Evolutionary conservation across 2,797 vertebrate species (phyloP).

Genomic region (Eospalax fontanierii): DNA sequence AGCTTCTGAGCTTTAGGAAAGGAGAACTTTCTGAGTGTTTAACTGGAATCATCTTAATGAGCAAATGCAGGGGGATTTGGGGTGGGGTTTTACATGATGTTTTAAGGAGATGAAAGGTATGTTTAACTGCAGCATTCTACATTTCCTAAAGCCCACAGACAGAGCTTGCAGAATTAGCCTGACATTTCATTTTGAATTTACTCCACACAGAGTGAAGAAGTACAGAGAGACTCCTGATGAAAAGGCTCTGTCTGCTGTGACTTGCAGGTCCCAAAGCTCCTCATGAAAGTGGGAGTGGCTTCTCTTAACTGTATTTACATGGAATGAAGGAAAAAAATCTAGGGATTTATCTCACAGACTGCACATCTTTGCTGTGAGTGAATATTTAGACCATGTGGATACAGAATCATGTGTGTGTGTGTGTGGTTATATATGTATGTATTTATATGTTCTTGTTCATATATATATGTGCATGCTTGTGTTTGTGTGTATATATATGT

Average conservation of each 20-base stretch:
- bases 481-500: too few relatives aligned
- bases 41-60: conserved; percentile 17
- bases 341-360: background rate
- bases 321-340: background rate
- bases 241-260: background rate
- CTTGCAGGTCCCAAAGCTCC: background rate
- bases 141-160: background rate
- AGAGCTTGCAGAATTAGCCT: background rate
- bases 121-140: background rate
- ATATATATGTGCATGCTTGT: too few relatives aligned
- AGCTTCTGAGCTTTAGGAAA: background rate
- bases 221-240: background rate
- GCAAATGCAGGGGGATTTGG: background rate
- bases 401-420: background rate
- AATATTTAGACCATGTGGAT: background rate
- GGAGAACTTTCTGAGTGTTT: background rate
- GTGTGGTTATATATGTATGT: background rate
- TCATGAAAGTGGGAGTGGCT: background rate
- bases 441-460: background rate
- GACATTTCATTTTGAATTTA: conserved; percentile 51
- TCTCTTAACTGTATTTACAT: background rate
- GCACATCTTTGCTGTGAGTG: background rate
- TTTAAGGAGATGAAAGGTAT: conserved; percentile 22
- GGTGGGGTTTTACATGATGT: background rate
- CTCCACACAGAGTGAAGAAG: background rate